Evolutionary conservation across 2,888 invertebrate genomes (phyloP), one percentile per base, ranked within the genome.

Genomic region (Epirrhoe tristata): DNA sequence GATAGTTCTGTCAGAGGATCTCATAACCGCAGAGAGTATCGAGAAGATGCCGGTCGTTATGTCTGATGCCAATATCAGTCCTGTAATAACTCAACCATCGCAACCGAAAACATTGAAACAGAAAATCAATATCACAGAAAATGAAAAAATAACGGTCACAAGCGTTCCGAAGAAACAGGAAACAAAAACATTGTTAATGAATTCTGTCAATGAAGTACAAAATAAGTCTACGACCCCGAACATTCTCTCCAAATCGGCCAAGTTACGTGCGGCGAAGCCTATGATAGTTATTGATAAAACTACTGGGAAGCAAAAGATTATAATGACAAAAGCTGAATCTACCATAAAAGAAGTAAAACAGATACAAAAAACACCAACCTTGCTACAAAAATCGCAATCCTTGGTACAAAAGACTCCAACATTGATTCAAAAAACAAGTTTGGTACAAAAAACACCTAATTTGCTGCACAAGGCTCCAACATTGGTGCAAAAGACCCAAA

Each of bases 1-100:
- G 0, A 96, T 96, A 70, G 96, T 96, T 4, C 83, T 96, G 51
- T 95, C 96, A 39, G 96, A 96, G 74, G 96, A 96, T 75, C 94
- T 95, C 50, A 84, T 96, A 66, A 95, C 95, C 0, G 94, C 96
- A 0, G 96, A 96, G 78, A 95, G 88, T 76, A 95, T 96, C 59
- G 95, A 96, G 74, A 95, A 95, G 78, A 95, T 96, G 94, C 96
- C 96, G 0, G 94, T 96, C 39, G 94, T 95, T 0, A 92, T 93
- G 91, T 85, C 93, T 0, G 93, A 93, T 70, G 90, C 89, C 8
- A 60, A 50, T 36, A 57, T 67, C 17, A 59, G 34, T 10, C 91
- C 91, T 74, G 81, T 91, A 48, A 84, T 91, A 67, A 81, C 84
- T 24, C 88, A 86, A 54, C 69, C 81, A 3, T 84, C 81, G 70